Base-by-base conservation (phyloP, 2,888 invertebrate genomes). In the Ennomos fuscantarius region DNA sequence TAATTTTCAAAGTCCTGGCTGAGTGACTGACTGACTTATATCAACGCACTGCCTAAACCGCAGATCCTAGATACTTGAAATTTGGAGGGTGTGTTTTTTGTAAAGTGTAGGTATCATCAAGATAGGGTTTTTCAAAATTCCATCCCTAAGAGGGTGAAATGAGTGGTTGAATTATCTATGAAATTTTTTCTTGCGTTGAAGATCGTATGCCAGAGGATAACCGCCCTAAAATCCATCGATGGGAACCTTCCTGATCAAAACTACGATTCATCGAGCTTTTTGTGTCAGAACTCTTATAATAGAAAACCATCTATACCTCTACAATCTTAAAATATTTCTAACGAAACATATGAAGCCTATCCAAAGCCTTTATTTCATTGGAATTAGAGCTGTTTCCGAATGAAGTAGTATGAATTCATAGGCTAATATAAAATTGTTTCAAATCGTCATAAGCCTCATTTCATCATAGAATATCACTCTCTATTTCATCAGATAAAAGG, bases 231-330 rank as follows among this genome's bases (percentile, higher is more conserved):
- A 61, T 47, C 50, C 78, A 79, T 79, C 86, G 83, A 87, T 89
- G 89, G 89, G 89, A 89, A 89, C 84, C 76, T 66, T 65, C 75
- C 65, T 47, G 66, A 70, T 73, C 71, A 74, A 83, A 82, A 80
- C 68, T 72, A 77, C 81, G 74, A 84, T 73, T 86, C 87, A 86
- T 88, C 73, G 74, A 69, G 67, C 74, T 84, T 87, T 88, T 87
- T 83, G 71, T 76, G 63, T 51, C 37, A 65, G 63, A 68, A 70
- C 68, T 79, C 80, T 79, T 84, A 24, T 24, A 86, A 86, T 84
- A 82, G 81, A 81, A 81, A 84, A 78, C 69, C 73, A 73, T 76
- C 74, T 70, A 56, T 69, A 65, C 60, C 74, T 79, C 71, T 74
- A 73, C 82, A 77, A 73, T 61, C 8, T 64, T 70, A 57, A 6